Evolutionary conservation across 2,888 invertebrate species (phyloP), one percentile per base, ranked within the genome.

Genomic region (Agonopterix subpropinquella): DNA sequence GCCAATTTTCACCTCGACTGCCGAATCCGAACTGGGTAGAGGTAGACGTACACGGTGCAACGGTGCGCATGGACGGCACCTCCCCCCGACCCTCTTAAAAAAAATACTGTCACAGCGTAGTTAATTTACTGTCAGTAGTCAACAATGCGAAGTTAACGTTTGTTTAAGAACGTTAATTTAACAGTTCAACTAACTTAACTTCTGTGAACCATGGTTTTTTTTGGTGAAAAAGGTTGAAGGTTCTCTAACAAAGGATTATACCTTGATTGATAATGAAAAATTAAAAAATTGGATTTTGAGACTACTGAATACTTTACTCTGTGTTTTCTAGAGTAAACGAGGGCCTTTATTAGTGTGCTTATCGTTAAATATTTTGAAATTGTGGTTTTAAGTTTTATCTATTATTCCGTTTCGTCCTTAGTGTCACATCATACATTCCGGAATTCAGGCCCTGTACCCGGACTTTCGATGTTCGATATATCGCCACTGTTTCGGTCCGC

Each of bases 1-100:
- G 83, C 83, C 81, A 77, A 72, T 68, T 28, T 73, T 70, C 79
- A 71, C 77, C 67, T 79, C 79, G 73, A 80, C 80, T 77, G 80
- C 77, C 75, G 65, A 78, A 75, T 70, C 70, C 60, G 64, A 60
- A 83, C 80, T 85, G 78, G n/a, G n/a, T n/a, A n/a, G n/a, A n/a
- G n/a, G 64, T 64, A 58, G 59, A 45, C 43, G 39, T n/a, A 18
- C 59, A 58, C 49, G 59, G 51, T n/a, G n/a, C n/a, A 59, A 55
- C 57, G 63, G 60, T 57, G 53, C 57, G 41, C 55, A 56, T 47
- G 52, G 48, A 47, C 51, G 48, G 58, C 55, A 52, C 50, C 41
- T 42, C 45, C 45, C 52, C 50, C 43, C 54, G 36, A 53, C 35
- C 51, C 52, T 58, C 63, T 55, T 57, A 66, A 64, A 65, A 57